Evolutionary conservation across 2,888 invertebrate species (phyloP), one percentile per base, ranked within the genome.

Genomic region (Phengaris alcon): DNA sequence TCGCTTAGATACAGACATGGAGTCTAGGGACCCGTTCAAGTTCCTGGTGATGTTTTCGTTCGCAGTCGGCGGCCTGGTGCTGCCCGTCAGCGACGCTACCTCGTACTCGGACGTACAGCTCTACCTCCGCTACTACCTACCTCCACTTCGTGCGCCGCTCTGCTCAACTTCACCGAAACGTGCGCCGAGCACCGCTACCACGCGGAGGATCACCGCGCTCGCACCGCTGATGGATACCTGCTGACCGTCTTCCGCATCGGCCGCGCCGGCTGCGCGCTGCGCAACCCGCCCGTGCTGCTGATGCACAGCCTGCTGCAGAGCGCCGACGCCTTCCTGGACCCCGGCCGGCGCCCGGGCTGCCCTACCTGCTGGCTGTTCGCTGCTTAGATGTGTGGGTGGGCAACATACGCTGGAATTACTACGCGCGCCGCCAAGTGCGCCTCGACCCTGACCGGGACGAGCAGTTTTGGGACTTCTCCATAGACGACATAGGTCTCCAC

Each of bases 401-500:
- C 7, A 88, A 88, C 74, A 80, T 78, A 10, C 90, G 96, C 74
- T 96, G 96, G 9, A 95, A 94, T 81, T 89, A 87, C 5, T 95
- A 95, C 82, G 93, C 94, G 5, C 86, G 90, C 48, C 86, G 86
- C 4, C 96, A 96, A 80, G 78, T 82, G 1, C 84, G 82, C 0
- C 78, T 89, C 82, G 79, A 89, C 75, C 84, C 90, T 0, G 82
- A 83, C 22, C 72, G 68, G 0, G 87, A 93, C 48, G 74, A 80
- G 1, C 75, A 81, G 5, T 95, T 86, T 81, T 95, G 94, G 94
- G 76, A 90, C 68, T 94, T 91, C 81, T 95, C 94, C 77, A 95
- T 94, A 90, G 95, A 97, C 82, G 95, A 97, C 83, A 95, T 96
- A 84, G 96, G 95, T 0, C 79, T 86, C 10, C 94, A 94, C 81